A percentile compares a stretch with the other conserved stretches of the same genome.
Conservation (phyloP, 2,113 vertebrate genomes). For the Okapia johnstoni region DNA sequence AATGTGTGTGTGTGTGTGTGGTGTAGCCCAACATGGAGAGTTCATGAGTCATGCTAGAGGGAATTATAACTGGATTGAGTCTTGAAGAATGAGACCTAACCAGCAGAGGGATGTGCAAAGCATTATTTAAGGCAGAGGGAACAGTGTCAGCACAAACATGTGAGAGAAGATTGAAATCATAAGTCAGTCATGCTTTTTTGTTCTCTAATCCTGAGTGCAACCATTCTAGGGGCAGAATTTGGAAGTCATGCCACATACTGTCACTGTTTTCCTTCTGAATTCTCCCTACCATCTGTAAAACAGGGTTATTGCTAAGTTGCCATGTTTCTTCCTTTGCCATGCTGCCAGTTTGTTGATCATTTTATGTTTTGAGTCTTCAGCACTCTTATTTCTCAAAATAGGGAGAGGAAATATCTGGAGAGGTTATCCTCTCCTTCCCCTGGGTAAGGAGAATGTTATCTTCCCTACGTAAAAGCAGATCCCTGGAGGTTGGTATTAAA, state of each 20-base stretch:
- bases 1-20: neutral
- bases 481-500: neutral
- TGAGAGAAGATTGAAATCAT: neutral
- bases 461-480: neutral
- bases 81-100: neutral
- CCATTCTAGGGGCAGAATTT: neutral
- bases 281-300: neutral
- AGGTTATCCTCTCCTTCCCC: neutral
- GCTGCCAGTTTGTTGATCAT: neutral
- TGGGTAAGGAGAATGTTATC: neutral
- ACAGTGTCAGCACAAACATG: neutral
- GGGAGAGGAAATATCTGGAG: neutral
- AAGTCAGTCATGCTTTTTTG: neutral
- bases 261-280: neutral
- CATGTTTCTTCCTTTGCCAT: neutral
- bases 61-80: neutral
- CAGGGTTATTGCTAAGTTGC: neutral
- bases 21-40: neutral
- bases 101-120: neutral
- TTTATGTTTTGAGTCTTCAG: neutral
- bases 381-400: neutral
- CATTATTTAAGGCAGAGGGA: neutral
- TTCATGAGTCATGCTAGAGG: neutral
- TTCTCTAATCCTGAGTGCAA: neutral
- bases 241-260: neutral